A percentile compares a stretch with the other conserved stretches of the same genome.
These are phyloP conservation scores for Macroglossus sobrinus DNA, from an alignment of 2,113 vertebrate genomes.

Conservation along the genomic window DNA sequence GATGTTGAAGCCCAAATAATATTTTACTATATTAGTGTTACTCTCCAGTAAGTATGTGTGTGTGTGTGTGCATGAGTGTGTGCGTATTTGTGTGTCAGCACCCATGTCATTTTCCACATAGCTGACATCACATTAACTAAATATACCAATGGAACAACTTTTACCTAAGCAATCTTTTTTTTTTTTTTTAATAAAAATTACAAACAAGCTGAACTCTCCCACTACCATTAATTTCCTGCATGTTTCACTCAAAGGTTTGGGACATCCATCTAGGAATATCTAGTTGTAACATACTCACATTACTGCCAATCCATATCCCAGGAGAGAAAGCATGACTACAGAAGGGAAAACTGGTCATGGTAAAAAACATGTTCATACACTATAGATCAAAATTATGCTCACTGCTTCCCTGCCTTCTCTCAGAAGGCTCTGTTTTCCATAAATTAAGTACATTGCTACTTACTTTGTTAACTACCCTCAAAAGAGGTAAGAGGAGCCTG, in stretches of 20 bases:
- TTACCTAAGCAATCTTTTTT: not conserved
- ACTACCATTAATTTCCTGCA: not conserved
- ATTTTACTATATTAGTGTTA: not conserved
- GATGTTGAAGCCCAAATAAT: not conserved
- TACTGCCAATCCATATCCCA: not conserved
- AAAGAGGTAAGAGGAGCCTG: not conserved
- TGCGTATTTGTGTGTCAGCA: not conserved
- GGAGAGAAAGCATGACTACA: not conserved
- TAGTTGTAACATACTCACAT: not conserved
- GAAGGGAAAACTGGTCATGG: not conserved
- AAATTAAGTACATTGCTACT: not conserved
- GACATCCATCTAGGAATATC: rapidly evolving
- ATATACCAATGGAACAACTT: not conserved
- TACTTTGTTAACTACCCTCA: not conserved
- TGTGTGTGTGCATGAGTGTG: too few relatives aligned
- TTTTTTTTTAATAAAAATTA: not conserved
- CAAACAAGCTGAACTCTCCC: not conserved
- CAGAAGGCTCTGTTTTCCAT: not conserved
- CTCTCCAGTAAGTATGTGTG: not conserved
- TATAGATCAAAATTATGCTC: not conserved
- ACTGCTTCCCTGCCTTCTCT: not conserved
- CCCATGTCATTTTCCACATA: not conserved
- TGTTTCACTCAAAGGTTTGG: not conserved
- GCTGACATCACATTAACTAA: not conserved
- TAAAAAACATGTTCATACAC: not conserved